phyloP scores from a whole-genome alignment of 2,113 vertebrate species.

The Haemorhous mexicanus region DNA sequence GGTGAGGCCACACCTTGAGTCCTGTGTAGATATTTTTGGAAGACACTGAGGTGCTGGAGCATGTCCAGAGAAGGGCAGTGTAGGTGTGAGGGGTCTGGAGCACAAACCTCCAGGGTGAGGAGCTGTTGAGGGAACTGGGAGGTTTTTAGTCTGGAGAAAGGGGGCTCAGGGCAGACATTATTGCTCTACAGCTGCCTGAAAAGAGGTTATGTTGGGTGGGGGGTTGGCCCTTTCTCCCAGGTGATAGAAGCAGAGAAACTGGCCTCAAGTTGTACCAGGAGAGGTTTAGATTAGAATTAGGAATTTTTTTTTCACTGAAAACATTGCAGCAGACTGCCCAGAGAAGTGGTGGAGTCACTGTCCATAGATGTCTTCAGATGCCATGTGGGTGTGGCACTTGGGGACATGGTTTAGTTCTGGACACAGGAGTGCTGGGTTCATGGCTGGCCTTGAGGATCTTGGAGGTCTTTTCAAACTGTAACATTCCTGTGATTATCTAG shows the following conservation, averaged over 20 bases:
- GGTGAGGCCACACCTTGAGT: background rate
- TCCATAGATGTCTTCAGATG: fast-evolving
- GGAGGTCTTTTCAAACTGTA: background rate
- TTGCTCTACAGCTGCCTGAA: background rate
- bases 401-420: background rate
- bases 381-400: fast-evolving
- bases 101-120: background rate
- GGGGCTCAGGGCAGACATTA: background rate
- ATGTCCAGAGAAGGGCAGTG: background rate
- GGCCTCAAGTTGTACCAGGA: background rate
- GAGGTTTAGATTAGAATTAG: background rate
- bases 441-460: background rate
- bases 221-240: background rate
- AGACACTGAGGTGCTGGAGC: background rate
- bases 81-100: background rate
- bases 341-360: background rate
- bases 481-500: background rate
- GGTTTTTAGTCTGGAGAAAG: background rate
- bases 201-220: background rate
- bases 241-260: background rate
- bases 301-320: background rate
- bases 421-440: background rate
- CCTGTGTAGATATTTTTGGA: background rate
- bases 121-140: background rate
- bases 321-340: background rate